Percentiles rank a stretch among this genome's conserved stretches.
Evolutionary conservation across 2,113 vertebrate species (phyloP).

Genomic region (Thryonomys swinderianus): DNA sequence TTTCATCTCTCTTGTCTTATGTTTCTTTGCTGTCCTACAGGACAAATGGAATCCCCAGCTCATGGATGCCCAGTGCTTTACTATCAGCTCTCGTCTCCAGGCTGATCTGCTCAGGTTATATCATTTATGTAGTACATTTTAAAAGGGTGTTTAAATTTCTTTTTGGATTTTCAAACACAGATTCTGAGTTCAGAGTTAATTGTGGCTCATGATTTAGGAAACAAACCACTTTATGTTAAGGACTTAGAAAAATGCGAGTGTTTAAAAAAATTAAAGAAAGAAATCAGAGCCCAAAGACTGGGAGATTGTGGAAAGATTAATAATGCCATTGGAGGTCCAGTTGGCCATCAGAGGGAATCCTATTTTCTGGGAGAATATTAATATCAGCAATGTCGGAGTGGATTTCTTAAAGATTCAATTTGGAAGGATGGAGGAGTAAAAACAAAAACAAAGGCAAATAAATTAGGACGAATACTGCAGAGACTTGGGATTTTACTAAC

Average conservation of each 20-base stretch:
- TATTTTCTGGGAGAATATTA: slow-evolving; percentile 69
- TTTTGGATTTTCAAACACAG: neutral
- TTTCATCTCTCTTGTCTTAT: neutral
- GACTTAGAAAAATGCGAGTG: slow-evolving; percentile 59
- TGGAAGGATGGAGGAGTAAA: slow-evolving; percentile 33
- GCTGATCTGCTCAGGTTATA: neutral
- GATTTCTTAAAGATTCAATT: slow-evolving; percentile 77
- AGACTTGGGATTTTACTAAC: slow-evolving; percentile 5
- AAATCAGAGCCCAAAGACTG: slow-evolving; percentile 64
- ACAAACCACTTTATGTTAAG: slow-evolving; percentile 55
- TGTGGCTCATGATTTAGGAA: slow-evolving; percentile 29
- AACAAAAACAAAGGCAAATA: slow-evolving; percentile 56
- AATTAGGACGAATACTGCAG: slow-evolving; percentile 5
- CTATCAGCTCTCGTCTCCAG: neutral
- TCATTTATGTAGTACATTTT: slow-evolving; percentile 5
- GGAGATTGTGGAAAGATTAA: slow-evolving; percentile 70
- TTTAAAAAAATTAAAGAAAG: slow-evolving; percentile 74
- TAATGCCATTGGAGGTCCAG: slow-evolving; percentile 73
- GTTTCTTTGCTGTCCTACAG: neutral
- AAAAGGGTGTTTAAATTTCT: slow-evolving; percentile 11
- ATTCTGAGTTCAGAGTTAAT: slow-evolving; percentile 13
- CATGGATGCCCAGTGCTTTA: too few relatives aligned
- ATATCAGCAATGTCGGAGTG: slow-evolving; percentile 58
- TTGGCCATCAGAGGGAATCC: slow-evolving; percentile 68
- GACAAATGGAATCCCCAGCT: neutral